Evolutionary conservation across 2,113 vertebrate genomes (phyloP).

Genomic region (Actenoides hombroni): DNA sequence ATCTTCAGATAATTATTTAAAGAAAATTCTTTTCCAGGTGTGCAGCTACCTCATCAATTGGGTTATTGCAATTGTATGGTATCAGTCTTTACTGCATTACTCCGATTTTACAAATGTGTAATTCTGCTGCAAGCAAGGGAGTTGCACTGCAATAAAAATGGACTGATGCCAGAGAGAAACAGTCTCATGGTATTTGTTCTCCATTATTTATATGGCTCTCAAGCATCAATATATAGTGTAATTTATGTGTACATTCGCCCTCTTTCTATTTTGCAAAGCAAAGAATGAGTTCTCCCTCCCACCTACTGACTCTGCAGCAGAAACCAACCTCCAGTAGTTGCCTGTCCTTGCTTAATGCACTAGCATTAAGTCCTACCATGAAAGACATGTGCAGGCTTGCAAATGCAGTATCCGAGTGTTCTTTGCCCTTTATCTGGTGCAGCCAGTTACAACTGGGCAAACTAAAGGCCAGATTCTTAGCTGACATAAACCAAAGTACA

Average conservation of each 20-base stretch:
- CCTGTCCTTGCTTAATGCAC: background rate
- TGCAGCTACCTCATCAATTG: slow-evolving; percentile 35
- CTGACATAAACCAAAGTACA: background rate
- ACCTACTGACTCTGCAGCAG: slow-evolving; percentile 18
- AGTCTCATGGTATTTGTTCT: slow-evolving; percentile 31
- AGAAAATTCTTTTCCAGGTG: background rate
- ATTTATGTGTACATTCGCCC: slow-evolving; percentile 30
- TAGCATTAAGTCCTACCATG: background rate
- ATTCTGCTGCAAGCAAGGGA: slow-evolving; percentile 50
- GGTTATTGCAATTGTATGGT: slow-evolving; percentile 49
- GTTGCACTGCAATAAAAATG: slow-evolving; percentile 29
- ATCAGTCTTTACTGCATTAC: slow-evolving; percentile 33
- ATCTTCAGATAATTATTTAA: slow-evolving; percentile 42
- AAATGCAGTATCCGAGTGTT: background rate
- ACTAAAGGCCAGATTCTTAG: background rate
- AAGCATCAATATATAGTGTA: slow-evolving; percentile 29
- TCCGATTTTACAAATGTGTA: slow-evolving; percentile 36
- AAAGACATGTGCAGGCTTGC: background rate
- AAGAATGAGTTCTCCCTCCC: slow-evolving; percentile 14
- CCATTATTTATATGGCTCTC: slow-evolving; percentile 31
- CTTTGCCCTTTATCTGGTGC: background rate
- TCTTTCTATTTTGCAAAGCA: slow-evolving; percentile 38
- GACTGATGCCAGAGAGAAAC: slow-evolving; percentile 18
- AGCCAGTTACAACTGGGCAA: background rate
- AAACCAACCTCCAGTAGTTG: background rate